phyloP scores from a whole-genome alignment of 64 coral and sea anemone species.

The Dendronephthya gigantea region DNA sequence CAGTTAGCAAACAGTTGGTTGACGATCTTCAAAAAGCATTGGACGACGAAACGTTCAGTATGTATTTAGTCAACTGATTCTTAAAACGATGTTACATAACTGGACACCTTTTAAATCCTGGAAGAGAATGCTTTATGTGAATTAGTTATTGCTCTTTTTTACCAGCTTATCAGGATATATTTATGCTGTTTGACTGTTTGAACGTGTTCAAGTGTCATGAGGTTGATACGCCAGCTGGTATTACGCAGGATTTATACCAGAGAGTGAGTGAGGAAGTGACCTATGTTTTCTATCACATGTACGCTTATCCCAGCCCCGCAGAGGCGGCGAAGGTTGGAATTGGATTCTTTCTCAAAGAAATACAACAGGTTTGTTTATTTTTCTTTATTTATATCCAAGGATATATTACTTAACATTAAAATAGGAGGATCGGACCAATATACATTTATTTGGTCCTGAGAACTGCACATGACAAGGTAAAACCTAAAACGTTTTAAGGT shows the following conservation, averaged over 20 bases:
- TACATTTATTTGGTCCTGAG: too few species aligned
- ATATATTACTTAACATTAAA: too few species aligned
- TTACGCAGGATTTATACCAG: conserved; percentile 34
- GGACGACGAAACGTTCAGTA: not conserved
- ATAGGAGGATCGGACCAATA: too few species aligned
- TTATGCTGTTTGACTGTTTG: conserved; percentile 51
- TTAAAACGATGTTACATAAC: too few species aligned
- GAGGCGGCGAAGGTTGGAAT: conserved; percentile 57
- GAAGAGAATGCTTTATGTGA: not conserved
- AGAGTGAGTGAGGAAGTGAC: conserved; percentile 37
- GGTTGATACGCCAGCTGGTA: conserved; percentile 33
- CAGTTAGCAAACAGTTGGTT: conserved; percentile 24
- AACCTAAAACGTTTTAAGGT: too few species aligned
- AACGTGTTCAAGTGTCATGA: conserved; percentile 48
- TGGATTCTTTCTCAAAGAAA: conserved; percentile 77
- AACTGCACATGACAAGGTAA: too few species aligned
- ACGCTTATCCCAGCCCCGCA: conserved; percentile 38
- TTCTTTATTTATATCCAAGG: too few species aligned
- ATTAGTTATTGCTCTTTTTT: not conserved
- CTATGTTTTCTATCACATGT: conserved; percentile 22
- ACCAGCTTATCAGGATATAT: conserved; percentile 13
- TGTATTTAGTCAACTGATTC: too few species aligned
- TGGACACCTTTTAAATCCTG: too few species aligned
- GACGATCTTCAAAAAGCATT: conserved; percentile 22
- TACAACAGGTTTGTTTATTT: conserved; percentile 48